Percentiles rank a stretch among this genome's conserved stretches.
Conservation (phyloP, 1,140 invertebrate species). For the Trichonephila clavipes region DNA sequence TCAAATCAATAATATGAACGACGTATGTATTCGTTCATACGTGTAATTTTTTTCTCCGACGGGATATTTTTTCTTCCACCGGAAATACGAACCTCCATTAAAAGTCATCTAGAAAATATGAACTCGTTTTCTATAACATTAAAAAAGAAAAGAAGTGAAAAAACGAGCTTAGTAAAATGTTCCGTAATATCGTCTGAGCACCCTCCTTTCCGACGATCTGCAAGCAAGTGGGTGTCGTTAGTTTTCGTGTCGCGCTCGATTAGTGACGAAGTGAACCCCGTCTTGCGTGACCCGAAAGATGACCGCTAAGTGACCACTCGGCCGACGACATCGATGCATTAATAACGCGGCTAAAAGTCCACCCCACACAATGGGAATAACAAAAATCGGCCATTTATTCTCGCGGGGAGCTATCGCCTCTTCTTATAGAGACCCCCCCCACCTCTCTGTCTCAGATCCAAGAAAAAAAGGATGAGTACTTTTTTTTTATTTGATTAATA, state of each 20-base stretch:
- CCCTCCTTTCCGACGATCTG: background rate
- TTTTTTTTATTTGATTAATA: too few relatives aligned
- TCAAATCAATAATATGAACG: too few relatives aligned
- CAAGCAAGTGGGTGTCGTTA: constrained; percentile 37
- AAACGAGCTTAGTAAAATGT: constrained; percentile 10
- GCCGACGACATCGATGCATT: constrained; percentile 30
- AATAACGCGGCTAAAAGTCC: constrained; percentile 51
- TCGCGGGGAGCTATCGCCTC: background rate
- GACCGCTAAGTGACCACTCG: constrained; percentile 68
- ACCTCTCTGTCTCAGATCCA: too few relatives aligned
- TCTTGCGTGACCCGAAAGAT: constrained; percentile 2
- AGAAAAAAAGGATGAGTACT: too few relatives aligned
- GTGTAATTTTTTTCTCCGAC: too few relatives aligned
- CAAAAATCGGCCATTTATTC: background rate
- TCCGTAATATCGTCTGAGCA: background rate
- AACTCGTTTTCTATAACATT: background rate
- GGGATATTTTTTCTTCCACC: background rate
- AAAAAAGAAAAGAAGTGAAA: background rate
- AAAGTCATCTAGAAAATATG: constrained; percentile 25
- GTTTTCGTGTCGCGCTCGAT: constrained; percentile 65
- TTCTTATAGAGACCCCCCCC: background rate
- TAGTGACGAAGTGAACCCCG: constrained; percentile 16
- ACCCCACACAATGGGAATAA: background rate
- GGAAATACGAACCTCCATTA: background rate
- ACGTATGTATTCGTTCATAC: too few relatives aligned